Percentiles rank a stretch among this genome's conserved stretches.
Evolutionary conservation across 2,888 invertebrate species (phyloP).

Genomic region (Choristoneura rosaceana): DNA sequence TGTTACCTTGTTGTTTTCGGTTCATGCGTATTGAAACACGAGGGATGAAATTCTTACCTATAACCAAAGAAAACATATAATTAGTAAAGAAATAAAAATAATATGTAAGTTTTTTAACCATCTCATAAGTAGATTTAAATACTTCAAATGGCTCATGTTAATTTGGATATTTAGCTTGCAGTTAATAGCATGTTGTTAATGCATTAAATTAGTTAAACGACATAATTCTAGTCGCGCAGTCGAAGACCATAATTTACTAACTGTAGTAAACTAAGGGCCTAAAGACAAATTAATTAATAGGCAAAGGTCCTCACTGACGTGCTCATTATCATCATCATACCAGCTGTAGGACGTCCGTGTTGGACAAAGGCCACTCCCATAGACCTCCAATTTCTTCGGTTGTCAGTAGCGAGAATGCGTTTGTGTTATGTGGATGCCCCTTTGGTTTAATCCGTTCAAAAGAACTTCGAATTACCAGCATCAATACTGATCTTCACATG

Average conservation of each 20-base stretch:
- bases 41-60: constrained; percentile 35
- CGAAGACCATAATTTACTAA: not conserved
- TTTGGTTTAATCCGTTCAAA: not conserved
- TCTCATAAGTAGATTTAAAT: no score
- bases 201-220: not conserved
- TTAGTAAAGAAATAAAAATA: not conserved
- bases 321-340: not conserved
- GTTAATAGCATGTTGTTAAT: not conserved
- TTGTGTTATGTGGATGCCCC: not conserved
- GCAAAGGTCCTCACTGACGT: not conserved
- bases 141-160: no score
- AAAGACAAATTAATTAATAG: not conserved
- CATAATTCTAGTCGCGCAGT: not conserved
- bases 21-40: not conserved
- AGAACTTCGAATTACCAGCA: not conserved
- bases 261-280: not conserved
- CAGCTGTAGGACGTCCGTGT: no score
- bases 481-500: not conserved
- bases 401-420: not conserved
- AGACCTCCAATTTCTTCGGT: no score
- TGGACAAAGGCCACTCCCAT: no score
- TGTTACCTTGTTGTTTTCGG: constrained; percentile 23
- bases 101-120: no score
- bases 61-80: constrained; percentile 26
- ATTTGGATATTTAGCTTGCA: no score